Base-by-base conservation (phyloP, 2,888 invertebrate genomes). In the Villa cingulata region DNA sequence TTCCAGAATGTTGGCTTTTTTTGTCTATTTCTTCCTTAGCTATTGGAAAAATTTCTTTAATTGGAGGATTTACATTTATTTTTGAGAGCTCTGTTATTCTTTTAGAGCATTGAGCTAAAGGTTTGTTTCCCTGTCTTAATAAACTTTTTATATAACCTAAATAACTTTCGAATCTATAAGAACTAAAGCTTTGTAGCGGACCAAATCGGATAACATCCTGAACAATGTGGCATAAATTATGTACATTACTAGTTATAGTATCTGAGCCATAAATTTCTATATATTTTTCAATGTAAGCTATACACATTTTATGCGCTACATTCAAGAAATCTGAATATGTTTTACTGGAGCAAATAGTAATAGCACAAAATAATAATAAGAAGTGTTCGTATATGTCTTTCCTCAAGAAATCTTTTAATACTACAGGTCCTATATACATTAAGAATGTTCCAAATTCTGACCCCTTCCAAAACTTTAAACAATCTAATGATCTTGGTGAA, bases 241-340 rank as follows among this genome's bases (percentile, higher is more conserved):
- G 66, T 6, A 66, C 55, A 57, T 68, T 68, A 50, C 62, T 62
- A 14, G 58, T 56, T 15, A 63, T 48, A 47, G 53, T 53, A 37
- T 62, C 56, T 48, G 54, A 50, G 12, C 62, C 61, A 57, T 65
- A 66, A 32, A 63, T 43, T 34, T 56, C 50, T 34, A 54, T 42
- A 53, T 47, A 55, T 32, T 27, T 32, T 54, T 54, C 51, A 14
- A 58, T 50, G 50, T 49, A 58, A 38, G 51, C 34, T 37, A 39
- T 15, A 5, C 57, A 46, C 40, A 58, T n/a, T n/a, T n/a, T n/a
- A n/a, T n/a, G n/a, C n/a, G n/a, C n/a, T n/a, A 41, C 17, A 34
- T 39, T 44, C 52, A 45, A 18, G 55, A 56, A 41, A 56, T 45
- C 42, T 51, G 14, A 6, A 40, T 16, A 39, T 46, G 9, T 27